Evolutionary conservation across 2,888 invertebrate species (phyloP).

Genomic region (Tipula confusa): DNA sequence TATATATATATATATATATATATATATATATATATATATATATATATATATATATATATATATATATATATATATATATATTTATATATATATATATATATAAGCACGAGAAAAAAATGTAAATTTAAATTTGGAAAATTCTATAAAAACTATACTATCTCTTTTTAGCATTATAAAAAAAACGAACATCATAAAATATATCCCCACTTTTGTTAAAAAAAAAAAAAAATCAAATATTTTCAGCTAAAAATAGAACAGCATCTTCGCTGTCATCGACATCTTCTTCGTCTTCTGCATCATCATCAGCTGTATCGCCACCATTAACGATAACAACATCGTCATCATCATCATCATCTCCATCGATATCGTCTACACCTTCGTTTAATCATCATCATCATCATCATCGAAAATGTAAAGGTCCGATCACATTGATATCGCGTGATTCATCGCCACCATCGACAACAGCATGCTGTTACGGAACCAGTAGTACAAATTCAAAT

Average conservation of each 20-base stretch:
- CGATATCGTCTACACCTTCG: slow-evolving; percentile 34
- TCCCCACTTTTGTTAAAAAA: slow-evolving; percentile 28
- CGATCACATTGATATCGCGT: background rate
- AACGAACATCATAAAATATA: background rate
- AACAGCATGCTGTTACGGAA: slow-evolving; percentile 21
- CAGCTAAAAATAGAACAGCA: slow-evolving; percentile 38
- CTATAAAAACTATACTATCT: background rate
- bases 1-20: too few species aligned
- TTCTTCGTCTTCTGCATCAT: slow-evolving; percentile 33
- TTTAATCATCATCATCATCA: slow-evolving; percentile 32
- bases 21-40: too few species aligned
- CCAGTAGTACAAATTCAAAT: background rate
- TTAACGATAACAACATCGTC: background rate
- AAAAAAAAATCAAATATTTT: slow-evolving; percentile 32
- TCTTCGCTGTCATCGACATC: slow-evolving; percentile 36
- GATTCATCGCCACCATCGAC: slow-evolving; percentile 26
- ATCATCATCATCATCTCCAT: slow-evolving; percentile 33
- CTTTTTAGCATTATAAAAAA: background rate
- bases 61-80: too few species aligned
- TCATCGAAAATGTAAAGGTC: background rate
- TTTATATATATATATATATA: too few species aligned
- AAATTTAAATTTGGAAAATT: background rate
- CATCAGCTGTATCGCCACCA: background rate
- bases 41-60: too few species aligned
- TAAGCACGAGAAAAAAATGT: background rate